These are phyloP conservation scores for Tiliacea citrago DNA, from an alignment of 2,888 invertebrate genomes.

Conservation along the genomic window DNA sequence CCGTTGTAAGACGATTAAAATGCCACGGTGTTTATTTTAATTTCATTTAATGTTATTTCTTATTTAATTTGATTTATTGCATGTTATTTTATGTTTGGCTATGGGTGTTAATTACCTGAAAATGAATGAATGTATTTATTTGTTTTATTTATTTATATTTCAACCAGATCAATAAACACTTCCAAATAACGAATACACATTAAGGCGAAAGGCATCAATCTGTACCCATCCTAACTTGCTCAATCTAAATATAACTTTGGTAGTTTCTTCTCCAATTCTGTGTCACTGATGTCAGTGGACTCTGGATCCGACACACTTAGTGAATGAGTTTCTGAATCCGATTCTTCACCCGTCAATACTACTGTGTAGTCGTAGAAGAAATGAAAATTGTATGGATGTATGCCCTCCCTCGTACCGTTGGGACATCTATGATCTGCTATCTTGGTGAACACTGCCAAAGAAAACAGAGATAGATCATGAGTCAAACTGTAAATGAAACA, in stretches of 20 bases:
- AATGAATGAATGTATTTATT: too few species aligned
- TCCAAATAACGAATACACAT: neutral
- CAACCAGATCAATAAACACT: neutral
- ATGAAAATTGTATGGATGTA: conserved; percentile 73
- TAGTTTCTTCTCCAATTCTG: conserved; percentile 9
- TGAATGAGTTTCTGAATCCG: neutral
- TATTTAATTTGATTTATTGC: too few species aligned
- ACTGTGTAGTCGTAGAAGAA: conserved; percentile 86
- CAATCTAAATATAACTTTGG: conserved; percentile 16
- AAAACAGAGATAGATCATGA: neutral
- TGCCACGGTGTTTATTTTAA: too few species aligned
- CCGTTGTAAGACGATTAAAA: too few species aligned
- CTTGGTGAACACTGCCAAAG: conserved; percentile 73
- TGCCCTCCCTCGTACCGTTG: conserved; percentile 63
- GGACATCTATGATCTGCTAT: conserved; percentile 76
- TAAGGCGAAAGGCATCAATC: neutral
- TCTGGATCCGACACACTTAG: rapidly evolving
- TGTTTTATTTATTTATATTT: conserved; percentile 10
- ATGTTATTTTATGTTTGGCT: too few species aligned
- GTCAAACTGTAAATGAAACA: neutral
- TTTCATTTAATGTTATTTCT: too few species aligned
- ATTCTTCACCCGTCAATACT: conserved; percentile 63
- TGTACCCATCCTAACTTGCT: neutral
- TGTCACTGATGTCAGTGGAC: neutral
- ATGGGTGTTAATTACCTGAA: too few species aligned